Percentiles rank a stretch among this genome's conserved stretches.
These are phyloP conservation scores for Epizoanthus illoricatus DNA, from an alignment of 92 coral and sea anemone genomes.

Conservation along the genomic window DNA sequence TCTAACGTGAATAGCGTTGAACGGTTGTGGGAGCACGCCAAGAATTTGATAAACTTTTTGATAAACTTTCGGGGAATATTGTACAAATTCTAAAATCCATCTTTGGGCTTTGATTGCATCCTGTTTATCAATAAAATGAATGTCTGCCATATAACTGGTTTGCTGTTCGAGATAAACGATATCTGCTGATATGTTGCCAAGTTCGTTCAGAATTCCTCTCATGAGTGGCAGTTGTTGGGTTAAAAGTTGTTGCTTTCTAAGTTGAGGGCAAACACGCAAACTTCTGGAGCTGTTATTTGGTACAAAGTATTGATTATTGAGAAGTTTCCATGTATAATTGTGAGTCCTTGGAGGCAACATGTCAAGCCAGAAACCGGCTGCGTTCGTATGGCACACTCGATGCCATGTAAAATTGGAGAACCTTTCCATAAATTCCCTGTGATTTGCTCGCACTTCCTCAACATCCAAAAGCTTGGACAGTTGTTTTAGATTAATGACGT, in stretches of 20 bases:
- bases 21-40: conserved; percentile 37
- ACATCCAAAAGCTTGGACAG: conserved; percentile 47
- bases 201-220: conserved; percentile 49
- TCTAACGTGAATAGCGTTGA: conserved; percentile 53
- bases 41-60: conserved; percentile 34
- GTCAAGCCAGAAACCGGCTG: conserved; percentile 62
- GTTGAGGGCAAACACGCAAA: conserved; percentile 49
- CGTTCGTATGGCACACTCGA: conserved; percentile 56
- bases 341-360: conserved; percentile 43
- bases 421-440: conserved; percentile 43
- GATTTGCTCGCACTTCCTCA: conserved; percentile 57
- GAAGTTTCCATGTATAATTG: conserved; percentile 1
- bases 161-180: conserved; percentile 57
- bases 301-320: conserved; percentile 8
- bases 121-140: conserved; percentile 26
- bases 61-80: conserved; percentile 39
- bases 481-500: conserved; percentile 51
- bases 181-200: conserved; percentile 46
- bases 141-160: conserved; percentile 52
- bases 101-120: conserved; percentile 40
- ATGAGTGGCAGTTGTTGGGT: conserved; percentile 22
- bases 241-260: neutral
- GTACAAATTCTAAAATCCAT: conserved; percentile 44
- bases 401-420: conserved; percentile 56
- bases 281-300: conserved; percentile 50